Base-by-base conservation (phyloP, 2,113 vertebrate species). In the Patagioenas fasciata region DNA sequence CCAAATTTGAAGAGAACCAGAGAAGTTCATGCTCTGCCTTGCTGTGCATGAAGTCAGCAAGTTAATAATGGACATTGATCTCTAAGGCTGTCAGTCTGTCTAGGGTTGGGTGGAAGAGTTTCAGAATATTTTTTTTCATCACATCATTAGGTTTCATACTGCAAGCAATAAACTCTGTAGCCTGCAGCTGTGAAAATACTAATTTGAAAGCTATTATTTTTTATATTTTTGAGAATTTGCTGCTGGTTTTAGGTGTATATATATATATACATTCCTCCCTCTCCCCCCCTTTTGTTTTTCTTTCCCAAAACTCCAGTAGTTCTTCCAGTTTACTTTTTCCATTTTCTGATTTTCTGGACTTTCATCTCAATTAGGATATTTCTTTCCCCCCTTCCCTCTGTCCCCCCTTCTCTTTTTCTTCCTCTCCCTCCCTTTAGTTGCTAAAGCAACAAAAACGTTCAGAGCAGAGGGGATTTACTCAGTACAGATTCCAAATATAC, bases 21-120 rank as follows among this genome's bases (percentile, higher is more conserved):
- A 95, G 88, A 91, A 92, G 95, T 91, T 91, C 66, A 72, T 81
- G 57, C 77, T 88, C 85, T 94, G 80, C 88, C 92, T 93, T 91
- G 70, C 70, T 94, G 91, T 50, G 34, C 78, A 57, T 91, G 78
- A 79, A 92, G 61, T 89, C 93, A 96, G 92, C 72, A 81, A 89
- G 80, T 85, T 82, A 94, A 95, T 95, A 91, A 91, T 80, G 88
- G 92, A 47, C 95, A 91, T 80, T 91, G 96, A 96, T 95, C 86
- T 93, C 80, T 34, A 9, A 50, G 66, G 61, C 50, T 96, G 95
- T 87, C 92, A 85, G 73, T 87, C 66, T 72, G 84, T 91, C 87
- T 73, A 50, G 78, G 77, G 38, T 44, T 93, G 65, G 25, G 40
- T 91, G 58, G 83, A 84, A 92, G 73, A 75, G 53, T 75, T 92